phyloP scores from a whole-genome alignment of 2,113 vertebrate genomes.

The Corvus moneduloides region DNA sequence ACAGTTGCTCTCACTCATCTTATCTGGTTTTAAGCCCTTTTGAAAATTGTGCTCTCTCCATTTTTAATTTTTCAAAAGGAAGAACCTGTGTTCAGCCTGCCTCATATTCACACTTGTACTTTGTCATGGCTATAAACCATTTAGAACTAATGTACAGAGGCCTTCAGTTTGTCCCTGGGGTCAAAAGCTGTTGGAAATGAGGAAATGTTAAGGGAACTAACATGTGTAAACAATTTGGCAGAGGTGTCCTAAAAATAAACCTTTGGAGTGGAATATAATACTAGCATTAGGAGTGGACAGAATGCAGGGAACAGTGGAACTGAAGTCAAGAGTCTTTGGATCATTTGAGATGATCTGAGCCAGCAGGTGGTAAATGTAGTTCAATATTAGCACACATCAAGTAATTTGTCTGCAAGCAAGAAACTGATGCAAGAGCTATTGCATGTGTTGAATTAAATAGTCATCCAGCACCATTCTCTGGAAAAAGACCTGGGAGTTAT shows the following conservation, averaged over 20 bases:
- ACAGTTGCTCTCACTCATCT: background rate
- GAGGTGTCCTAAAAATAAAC: conserved; percentile 31
- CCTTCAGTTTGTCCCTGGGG: background rate
- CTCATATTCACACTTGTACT: background rate
- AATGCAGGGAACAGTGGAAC: conserved; percentile 8
- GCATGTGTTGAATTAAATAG: conserved; percentile 44
- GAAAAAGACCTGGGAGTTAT: conserved; percentile 47
- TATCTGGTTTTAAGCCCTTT: background rate
- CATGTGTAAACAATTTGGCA: conserved; percentile 26
- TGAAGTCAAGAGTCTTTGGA: conserved; percentile 28
- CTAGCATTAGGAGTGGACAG: conserved; percentile 1
- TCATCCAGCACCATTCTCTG: background rate
- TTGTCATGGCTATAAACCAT: background rate
- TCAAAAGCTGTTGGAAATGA: conserved; percentile 18
- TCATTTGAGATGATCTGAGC: conserved; percentile 39
- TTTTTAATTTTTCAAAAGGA: background rate
- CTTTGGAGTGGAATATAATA: conserved; percentile 7
- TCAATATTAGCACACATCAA: conserved; percentile 39
- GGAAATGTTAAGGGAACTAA: conserved; percentile 19
- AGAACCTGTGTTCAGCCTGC: background rate
- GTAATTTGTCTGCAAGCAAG: conserved; percentile 52
- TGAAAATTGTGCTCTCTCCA: background rate
- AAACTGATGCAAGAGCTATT: conserved; percentile 39
- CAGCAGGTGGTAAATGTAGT: conserved; percentile 60
- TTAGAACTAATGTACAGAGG: background rate